Conservation (phyloP, 2,888 invertebrate species). For the Glomeris marginata region DNA sequence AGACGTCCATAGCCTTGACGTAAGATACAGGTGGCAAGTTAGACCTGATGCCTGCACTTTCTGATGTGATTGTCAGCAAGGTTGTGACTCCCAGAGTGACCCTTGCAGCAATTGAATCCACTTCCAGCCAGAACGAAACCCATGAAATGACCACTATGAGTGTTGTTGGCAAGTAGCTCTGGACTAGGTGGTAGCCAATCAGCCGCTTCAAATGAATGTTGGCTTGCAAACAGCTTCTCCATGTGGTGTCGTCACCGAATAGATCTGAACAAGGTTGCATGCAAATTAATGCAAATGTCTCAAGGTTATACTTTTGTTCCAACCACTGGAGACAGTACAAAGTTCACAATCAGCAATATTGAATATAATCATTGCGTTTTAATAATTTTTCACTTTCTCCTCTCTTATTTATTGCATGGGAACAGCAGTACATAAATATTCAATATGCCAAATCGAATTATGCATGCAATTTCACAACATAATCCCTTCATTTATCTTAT, state of each 20-base stretch:
- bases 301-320: too few relatives aligned
- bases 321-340: too few relatives aligned
- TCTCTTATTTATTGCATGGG: too few relatives aligned
- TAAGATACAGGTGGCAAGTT: slow-evolving; percentile 22
- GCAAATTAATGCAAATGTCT: too few relatives aligned
- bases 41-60: slow-evolving; percentile 18
- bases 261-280: neutral
- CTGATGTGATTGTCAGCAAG: slow-evolving; percentile 25
- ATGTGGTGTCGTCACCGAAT: slow-evolving; percentile 19
- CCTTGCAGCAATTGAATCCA: slow-evolving; percentile 26
- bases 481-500: too few relatives aligned
- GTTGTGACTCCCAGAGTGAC: slow-evolving; percentile 27
- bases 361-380: too few relatives aligned
- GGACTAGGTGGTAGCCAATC: slow-evolving; percentile 25
- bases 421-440: too few relatives aligned
- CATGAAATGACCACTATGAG: slow-evolving; percentile 27
- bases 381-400: too few relatives aligned
- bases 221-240: slow-evolving; percentile 23
- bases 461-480: too few relatives aligned
- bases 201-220: slow-evolving; percentile 22
- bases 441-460: too few relatives aligned
- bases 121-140: slow-evolving; percentile 27
- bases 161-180: slow-evolving; percentile 25
- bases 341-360: too few relatives aligned
- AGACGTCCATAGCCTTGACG: slow-evolving; percentile 25